Evolutionary conservation across 2,113 vertebrate genomes (phyloP).

Genomic region (western clawed frog (Xenopus tropicalis)): UCB_Xtro_10.0 CM004450.2:113730501-113731000

Average conservation of each 20-base stretch:
- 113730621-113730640: conserved; percentile 19
- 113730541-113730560: too few relatives aligned
- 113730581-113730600: too few relatives aligned
- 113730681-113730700: conserved; percentile 14
- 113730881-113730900: conserved; percentile 3
- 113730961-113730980: too few relatives aligned
- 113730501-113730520: too few relatives aligned
- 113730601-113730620: too few relatives aligned
- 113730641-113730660: conserved; percentile 18
- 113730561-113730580: too few relatives aligned
- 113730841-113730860: too few relatives aligned
- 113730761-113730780: conserved; percentile 6
- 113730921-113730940: conserved; percentile 6
- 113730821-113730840: background rate
- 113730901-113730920: conserved; percentile 17
- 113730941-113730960: background rate
- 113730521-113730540: too few relatives aligned
- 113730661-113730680: conserved; percentile 22
- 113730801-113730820: conserved; percentile 13
- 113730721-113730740: conserved; percentile 26
- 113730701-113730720: conserved; percentile 38
- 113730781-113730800: conserved; percentile 1
- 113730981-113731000: too few relatives aligned
- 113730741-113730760: conserved; percentile 25
- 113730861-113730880: background rate